A percentile compares a stretch with the other conserved stretches of the same genome.
These are phyloP conservation scores for Epicauta chinensis DNA, from an alignment of 1,140 invertebrate species.

Conservation along the genomic window DNA sequence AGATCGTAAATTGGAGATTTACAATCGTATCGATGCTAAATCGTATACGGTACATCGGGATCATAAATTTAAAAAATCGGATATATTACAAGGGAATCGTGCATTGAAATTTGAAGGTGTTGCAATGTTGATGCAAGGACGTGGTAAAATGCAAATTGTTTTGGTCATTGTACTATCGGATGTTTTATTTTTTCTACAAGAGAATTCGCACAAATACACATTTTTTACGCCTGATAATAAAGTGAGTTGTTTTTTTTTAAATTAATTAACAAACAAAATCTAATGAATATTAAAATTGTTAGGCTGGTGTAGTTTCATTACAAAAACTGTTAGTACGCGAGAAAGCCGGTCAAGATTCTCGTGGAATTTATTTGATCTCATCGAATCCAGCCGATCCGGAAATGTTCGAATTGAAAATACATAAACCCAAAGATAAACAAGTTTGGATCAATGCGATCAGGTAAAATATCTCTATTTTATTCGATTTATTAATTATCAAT, in stretches of 20 bases:
- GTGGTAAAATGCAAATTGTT: slow-evolving; percentile 75
- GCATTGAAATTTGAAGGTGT: slow-evolving; percentile 82
- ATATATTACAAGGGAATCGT: slow-evolving; percentile 75
- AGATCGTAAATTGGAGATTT: slow-evolving; percentile 85
- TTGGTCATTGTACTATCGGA: slow-evolving; percentile 86
- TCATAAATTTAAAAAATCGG: slow-evolving; percentile 91
- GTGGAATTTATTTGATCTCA: slow-evolving; percentile 83
- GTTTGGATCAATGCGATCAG: slow-evolving; percentile 82
- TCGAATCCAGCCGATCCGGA: slow-evolving; percentile 82
- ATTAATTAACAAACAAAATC: not conserved
- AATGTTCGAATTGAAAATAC: slow-evolving; percentile 92
- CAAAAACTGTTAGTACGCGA: slow-evolving; percentile 87
- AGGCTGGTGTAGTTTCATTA: slow-evolving; percentile 85
- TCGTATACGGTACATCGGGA: slow-evolving; percentile 77
- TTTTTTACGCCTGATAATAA: slow-evolving; percentile 86
- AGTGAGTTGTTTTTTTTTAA: slow-evolving; percentile 39
- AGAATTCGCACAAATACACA: slow-evolving; percentile 75
- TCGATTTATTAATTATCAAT: slow-evolving; percentile 1
- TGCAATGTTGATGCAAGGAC: slow-evolving; percentile 75
- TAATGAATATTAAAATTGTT: slow-evolving; percentile 24
- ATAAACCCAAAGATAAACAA: slow-evolving; percentile 80
- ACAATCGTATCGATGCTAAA: slow-evolving; percentile 87
- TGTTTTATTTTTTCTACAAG: slow-evolving; percentile 84
- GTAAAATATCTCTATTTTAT: slow-evolving; percentile 39
- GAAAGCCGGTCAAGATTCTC: slow-evolving; percentile 83